Percentiles rank a stretch among this genome's conserved stretches.
These are phyloP conservation scores for Cephalotes varians DNA, from an alignment of 2,888 invertebrate genomes.

Conservation along the genomic window DNA sequence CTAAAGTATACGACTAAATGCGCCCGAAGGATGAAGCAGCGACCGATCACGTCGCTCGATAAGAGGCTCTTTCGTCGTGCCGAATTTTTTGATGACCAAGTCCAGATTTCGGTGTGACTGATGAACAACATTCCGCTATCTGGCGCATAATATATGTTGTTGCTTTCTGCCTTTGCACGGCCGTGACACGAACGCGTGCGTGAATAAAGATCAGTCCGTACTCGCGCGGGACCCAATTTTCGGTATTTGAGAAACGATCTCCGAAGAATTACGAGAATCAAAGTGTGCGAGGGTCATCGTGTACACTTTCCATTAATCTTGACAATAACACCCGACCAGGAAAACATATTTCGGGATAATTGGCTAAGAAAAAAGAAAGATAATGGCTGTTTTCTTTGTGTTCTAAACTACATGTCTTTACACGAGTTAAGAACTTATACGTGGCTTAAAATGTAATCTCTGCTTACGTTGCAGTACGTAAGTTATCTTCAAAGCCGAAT, in stretches of 20 bases:
- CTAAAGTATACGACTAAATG: conserved; percentile 11
- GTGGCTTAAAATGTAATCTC: conserved; percentile 28
- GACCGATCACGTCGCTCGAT: conserved; percentile 45
- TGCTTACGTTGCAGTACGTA: not conserved
- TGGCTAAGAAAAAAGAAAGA: not conserved
- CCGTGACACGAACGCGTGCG: conserved; percentile 65
- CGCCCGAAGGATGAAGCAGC: conserved; percentile 31
- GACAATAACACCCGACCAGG: not conserved
- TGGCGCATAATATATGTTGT: conserved; percentile 45
- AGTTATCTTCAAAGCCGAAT: conserved; percentile 10
- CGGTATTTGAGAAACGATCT: not conserved
- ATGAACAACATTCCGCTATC: conserved; percentile 53
- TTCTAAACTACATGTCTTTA: conserved; percentile 15
- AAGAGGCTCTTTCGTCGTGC: conserved; percentile 48
- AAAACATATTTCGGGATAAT: not conserved
- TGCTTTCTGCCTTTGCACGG: conserved; percentile 43
- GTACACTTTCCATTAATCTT: not conserved
- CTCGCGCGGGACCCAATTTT: not conserved
- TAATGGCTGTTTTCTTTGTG: not conserved
- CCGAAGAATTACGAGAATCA: not conserved
- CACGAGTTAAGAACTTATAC: not conserved
- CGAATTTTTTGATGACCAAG: conserved; percentile 66
- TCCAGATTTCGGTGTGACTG: conserved; percentile 66
- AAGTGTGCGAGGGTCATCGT: not conserved
- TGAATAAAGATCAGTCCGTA: conserved; percentile 8